Percentiles rank a stretch among this genome's conserved stretches.
These are phyloP conservation scores for Lichenostomus cassidix DNA, from an alignment of 2,113 vertebrate genomes.

Conservation along the genomic window DNA sequence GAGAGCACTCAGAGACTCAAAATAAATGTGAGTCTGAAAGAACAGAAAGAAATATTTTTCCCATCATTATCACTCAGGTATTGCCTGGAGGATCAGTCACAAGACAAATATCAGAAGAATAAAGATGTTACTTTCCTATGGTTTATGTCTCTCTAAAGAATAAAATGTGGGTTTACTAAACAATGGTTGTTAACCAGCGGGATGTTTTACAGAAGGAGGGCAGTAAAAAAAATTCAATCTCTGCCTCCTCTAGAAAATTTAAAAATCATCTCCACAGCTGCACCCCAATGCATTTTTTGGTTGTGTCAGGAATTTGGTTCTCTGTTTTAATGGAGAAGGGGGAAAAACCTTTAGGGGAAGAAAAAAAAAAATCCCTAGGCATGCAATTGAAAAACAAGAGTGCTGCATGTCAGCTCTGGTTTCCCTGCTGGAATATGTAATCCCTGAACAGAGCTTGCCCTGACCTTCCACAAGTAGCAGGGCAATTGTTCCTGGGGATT, in stretches of 20 bases:
- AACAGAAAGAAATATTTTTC: background rate
- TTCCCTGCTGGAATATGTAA: constrained; percentile 11
- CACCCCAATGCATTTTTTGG: background rate
- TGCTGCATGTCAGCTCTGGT: background rate
- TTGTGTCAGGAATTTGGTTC: background rate
- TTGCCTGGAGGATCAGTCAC: background rate
- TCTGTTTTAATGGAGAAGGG: background rate
- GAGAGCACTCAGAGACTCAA: background rate
- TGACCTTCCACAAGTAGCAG: constrained; percentile 55
- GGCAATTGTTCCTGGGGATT: background rate
- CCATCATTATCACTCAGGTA: background rate
- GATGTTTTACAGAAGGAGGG: background rate
- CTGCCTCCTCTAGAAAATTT: background rate
- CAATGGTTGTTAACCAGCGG: background rate
- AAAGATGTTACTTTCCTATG: background rate
- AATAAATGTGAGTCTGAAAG: background rate
- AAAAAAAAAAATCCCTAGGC: background rate
- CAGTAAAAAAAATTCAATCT: background rate
- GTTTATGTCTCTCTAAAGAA: background rate
- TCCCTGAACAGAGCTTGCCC: background rate
- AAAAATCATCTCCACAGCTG: background rate
- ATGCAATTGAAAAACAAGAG: background rate
- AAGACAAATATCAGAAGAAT: background rate
- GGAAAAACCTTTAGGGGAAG: background rate
- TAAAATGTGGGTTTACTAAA: background rate